Evolutionary conservation across 2,113 vertebrate species (phyloP).

Genomic region (Ascaphus truei): DNA sequence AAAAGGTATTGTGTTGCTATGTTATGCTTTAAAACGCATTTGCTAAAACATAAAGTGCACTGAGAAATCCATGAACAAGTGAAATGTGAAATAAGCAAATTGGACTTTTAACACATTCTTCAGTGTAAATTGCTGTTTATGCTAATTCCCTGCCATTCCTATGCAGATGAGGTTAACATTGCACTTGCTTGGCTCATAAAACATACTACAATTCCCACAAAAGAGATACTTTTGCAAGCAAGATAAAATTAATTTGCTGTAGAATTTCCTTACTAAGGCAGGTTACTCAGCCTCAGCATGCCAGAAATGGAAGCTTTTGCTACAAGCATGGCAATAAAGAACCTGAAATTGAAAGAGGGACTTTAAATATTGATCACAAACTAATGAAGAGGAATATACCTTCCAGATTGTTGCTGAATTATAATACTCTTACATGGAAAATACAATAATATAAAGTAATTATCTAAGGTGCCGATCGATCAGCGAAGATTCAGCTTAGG

Average conservation of each 20-base stretch:
- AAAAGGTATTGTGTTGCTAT: too few species aligned
- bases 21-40: too few species aligned
- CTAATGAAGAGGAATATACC: too few species aligned
- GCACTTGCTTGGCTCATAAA: neutral
- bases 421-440: too few species aligned
- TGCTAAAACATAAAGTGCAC: too few species aligned
- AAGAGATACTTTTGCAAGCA: neutral
- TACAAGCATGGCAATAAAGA: neutral
- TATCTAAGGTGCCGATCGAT: too few species aligned
- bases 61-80: neutral
- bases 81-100: neutral
- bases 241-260: neutral
- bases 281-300: neutral
- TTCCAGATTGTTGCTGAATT: too few species aligned
- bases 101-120: neutral
- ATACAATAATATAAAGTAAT: too few species aligned
- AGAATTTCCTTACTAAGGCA: too few species aligned
- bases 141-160: neutral
- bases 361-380: neutral
- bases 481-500: too few species aligned
- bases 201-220: neutral
- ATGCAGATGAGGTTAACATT: neutral
- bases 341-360: neutral
- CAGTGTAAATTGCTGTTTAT: neutral
- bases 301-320: neutral